A percentile compares a stretch with the other conserved stretches of the same genome.
These are phyloP conservation scores for Muricea muricata DNA, from an alignment of 92 coral and sea anemone genomes.

Conservation along the genomic window DNA sequence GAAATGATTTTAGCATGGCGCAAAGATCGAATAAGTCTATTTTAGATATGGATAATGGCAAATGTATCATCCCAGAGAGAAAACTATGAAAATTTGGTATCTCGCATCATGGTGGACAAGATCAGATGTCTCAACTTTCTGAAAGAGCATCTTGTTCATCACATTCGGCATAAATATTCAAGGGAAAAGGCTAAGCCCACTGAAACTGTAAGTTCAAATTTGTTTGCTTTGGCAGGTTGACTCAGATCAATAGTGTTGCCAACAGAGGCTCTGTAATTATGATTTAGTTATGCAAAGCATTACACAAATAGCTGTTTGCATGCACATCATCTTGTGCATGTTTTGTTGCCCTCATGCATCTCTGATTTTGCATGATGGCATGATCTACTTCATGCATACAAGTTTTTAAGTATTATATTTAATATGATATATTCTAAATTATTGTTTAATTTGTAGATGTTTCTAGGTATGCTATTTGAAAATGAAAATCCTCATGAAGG, in stretches of 20 bases:
- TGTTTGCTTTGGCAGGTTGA: too few species aligned
- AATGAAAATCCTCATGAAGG: conserved; percentile 22
- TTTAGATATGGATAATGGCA: conserved; percentile 72
- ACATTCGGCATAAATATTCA: conserved; percentile 3
- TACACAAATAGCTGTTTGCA: too few species aligned
- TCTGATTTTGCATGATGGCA: too few species aligned
- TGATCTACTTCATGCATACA: too few species aligned
- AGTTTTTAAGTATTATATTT: too few species aligned
- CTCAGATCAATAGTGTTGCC: too few species aligned
- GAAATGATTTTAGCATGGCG: conserved; percentile 56
- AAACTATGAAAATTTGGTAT: conserved; percentile 24
- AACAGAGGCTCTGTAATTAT: too few species aligned
- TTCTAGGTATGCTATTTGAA: not conserved
- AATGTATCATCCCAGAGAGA: conserved; percentile 45
- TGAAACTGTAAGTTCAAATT: conserved; percentile 23
- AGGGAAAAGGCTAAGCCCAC: conserved; percentile 7
- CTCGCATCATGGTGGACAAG: conserved; percentile 25
- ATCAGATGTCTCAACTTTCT: conserved; percentile 47
- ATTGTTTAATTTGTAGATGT: not conserved
- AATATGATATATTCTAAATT: too few species aligned
- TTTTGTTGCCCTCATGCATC: too few species aligned
- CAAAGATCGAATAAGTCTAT: conserved; percentile 51
- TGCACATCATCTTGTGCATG: too few species aligned
- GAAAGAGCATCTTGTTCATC: conserved; percentile 7
- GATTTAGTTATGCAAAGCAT: too few species aligned